Conservation (phyloP, 30 jellyfish, hydroid and myxozoan species). For the Hydractinia symbiolongicarpus region DNA sequence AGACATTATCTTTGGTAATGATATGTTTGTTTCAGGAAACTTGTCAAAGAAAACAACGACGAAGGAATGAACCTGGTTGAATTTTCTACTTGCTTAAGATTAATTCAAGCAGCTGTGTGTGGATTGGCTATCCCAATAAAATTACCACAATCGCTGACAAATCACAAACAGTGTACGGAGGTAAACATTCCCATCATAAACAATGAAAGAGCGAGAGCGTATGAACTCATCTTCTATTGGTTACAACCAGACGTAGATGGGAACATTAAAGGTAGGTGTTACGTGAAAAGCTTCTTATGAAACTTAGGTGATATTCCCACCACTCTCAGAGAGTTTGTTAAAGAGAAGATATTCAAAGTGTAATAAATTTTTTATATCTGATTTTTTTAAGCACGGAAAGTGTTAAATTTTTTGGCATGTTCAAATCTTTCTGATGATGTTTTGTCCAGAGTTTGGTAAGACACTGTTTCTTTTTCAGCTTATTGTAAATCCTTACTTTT, state of each 20-base stretch:
- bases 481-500: too few relatives aligned
- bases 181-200: not conserved
- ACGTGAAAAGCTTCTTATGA: too few relatives aligned
- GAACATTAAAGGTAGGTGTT: not conserved
- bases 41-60: not conserved
- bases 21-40: not conserved
- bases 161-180: not conserved
- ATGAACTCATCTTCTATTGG: conserved; percentile 7
- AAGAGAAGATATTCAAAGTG: too few relatives aligned
- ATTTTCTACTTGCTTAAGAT: conserved; percentile 1
- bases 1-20: too few relatives aligned
- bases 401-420: not conserved
- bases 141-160: not conserved
- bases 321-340: too few relatives aligned
- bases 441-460: not conserved
- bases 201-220: not conserved
- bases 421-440: not conserved
- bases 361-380: not conserved
- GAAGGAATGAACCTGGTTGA: not conserved
- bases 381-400: conserved; percentile 12
- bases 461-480: not conserved
- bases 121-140: not conserved
- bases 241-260: not conserved
- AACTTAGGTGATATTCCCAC: too few relatives aligned
- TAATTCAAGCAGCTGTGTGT: conserved; percentile 11